Percentiles rank a stretch among this genome's conserved stretches.
These are phyloP conservation scores for Drosophila ezoana DNA, from an alignment of 2,888 invertebrate genomes.

Conservation along the genomic window DNA sequence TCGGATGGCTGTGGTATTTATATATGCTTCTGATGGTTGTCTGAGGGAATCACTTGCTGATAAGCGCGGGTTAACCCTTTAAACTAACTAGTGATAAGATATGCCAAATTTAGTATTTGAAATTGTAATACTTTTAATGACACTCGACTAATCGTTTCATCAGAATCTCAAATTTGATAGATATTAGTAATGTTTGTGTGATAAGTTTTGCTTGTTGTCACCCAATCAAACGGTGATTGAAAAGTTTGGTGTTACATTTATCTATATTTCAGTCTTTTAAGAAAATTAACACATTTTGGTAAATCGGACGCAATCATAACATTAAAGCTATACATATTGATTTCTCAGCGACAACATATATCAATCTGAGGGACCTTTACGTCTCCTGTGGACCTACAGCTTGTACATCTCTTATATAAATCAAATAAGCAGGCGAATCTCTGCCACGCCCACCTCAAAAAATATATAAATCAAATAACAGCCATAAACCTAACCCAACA, in stretches of 20 bases:
- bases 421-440: constrained; percentile 30
- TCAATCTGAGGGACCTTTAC: not conserved
- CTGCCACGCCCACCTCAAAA: constrained; percentile 19
- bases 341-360: not conserved
- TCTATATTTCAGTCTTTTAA: too few species aligned
- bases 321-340: not conserved
- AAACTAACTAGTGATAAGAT: not conserved
- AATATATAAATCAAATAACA: constrained; percentile 57
- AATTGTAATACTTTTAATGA: not conserved
- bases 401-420: constrained; percentile 31
- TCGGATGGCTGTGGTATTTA: not conserved
- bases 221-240: too few species aligned
- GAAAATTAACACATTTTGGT: too few species aligned
- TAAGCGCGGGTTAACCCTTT: constrained; percentile 3
- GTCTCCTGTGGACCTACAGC: not conserved
- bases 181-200: not conserved
- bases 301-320: too few species aligned
- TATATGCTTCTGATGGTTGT: not conserved
- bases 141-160: not conserved
- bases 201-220: not conserved
- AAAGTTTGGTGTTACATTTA: too few species aligned
- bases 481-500: constrained; percentile 39
- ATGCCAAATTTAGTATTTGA: constrained; percentile 1
- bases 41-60: not conserved
- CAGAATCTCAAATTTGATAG: not conserved